phyloP scores from a whole-genome alignment of 2,113 vertebrate species.

The Sylvietta virens region DNA sequence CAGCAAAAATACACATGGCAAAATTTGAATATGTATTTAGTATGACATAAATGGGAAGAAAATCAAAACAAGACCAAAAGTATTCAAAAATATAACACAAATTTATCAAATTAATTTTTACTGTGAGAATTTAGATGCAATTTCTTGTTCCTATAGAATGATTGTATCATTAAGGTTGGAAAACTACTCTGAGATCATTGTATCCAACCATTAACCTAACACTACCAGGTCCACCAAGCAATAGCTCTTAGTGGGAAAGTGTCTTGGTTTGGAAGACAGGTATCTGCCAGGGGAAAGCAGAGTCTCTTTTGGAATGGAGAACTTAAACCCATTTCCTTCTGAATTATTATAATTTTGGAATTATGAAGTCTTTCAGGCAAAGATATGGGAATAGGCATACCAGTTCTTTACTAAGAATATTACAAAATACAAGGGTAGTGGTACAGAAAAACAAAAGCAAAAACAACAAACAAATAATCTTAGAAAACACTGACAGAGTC shows the following conservation, averaged over 20 bases:
- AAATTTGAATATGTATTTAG: not conserved
- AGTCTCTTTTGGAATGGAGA: too few species aligned
- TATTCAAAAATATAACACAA: not conserved
- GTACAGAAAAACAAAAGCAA: too few species aligned
- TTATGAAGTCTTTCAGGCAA: too few species aligned
- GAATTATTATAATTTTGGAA: too few species aligned
- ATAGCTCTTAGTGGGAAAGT: not conserved
- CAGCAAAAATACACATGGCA: not conserved
- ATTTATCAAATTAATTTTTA: not conserved
- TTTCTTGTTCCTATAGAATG: not conserved
- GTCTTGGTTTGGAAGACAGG: too few species aligned
- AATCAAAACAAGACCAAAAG: not conserved
- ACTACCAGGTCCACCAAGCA: not conserved
- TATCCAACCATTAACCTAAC: not conserved
- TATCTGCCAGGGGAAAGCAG: too few species aligned
- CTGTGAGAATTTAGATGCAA: not conserved
- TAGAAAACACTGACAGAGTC: too few species aligned
- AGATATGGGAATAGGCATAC: too few species aligned
- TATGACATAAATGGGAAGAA: not conserved
- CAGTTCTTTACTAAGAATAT: too few species aligned
- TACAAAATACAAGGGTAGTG: too few species aligned
- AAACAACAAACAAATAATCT: too few species aligned
- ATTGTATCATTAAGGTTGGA: not conserved
- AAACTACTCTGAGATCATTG: not conserved
- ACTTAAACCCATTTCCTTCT: too few species aligned